Evolutionary conservation across 2,113 vertebrate species (phyloP).

Genomic region (Sylvietta virens): DNA sequence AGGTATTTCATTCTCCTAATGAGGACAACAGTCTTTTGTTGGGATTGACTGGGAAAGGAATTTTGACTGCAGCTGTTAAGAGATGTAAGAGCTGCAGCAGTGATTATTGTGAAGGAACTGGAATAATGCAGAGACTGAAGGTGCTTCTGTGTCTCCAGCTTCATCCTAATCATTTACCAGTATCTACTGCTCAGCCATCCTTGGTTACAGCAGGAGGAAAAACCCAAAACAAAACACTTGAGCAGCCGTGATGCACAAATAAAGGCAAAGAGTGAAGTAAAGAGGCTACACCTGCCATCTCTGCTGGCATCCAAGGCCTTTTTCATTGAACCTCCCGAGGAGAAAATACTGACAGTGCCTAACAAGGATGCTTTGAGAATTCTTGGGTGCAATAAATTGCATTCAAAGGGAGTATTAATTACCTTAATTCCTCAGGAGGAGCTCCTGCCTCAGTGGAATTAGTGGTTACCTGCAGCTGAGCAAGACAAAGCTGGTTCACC

Average conservation of each 20-base stretch:
- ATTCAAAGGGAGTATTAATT: background rate
- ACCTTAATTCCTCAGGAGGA: background rate
- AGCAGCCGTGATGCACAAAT: background rate
- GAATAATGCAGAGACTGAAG: background rate
- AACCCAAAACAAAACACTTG: background rate
- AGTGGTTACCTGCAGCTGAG: background rate
- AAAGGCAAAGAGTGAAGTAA: background rate
- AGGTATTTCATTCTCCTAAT: background rate
- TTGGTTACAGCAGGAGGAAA: background rate
- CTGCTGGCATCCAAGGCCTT: background rate
- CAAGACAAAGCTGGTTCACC: background rate
- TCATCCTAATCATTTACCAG: background rate
- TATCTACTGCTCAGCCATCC: background rate
- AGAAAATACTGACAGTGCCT: background rate
- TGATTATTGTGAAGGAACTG: background rate
- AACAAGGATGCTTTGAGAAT: background rate
- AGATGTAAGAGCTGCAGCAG: background rate
- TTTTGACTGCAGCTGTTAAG: background rate
- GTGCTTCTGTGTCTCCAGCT: background rate
- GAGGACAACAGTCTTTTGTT: background rate
- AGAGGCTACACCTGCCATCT: background rate
- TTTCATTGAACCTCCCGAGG: background rate
- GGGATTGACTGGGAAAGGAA: background rate
- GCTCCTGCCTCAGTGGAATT: accelerated
- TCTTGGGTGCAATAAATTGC: accelerated